phyloP scores from a whole-genome alignment of 23 tunicate species.

The Styela clava region DNA sequence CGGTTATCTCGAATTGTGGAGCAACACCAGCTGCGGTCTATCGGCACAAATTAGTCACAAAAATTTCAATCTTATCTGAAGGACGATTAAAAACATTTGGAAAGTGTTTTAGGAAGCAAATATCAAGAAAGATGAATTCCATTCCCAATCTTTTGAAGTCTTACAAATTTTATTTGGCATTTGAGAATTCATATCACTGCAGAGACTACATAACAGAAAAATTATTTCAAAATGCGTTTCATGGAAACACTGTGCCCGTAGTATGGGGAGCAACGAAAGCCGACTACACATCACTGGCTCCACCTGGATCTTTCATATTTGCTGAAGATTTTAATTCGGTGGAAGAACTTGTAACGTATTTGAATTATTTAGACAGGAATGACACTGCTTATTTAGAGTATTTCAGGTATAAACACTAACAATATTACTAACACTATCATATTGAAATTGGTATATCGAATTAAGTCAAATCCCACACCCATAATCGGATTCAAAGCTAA shows the following conservation, averaged over 20 bases:
- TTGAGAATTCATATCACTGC: slow-evolving; percentile 28
- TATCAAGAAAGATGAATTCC: background rate
- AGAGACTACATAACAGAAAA: slow-evolving; percentile 21
- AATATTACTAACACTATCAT: background rate
- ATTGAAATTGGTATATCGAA: background rate
- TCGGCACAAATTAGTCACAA: background rate
- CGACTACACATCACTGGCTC: background rate
- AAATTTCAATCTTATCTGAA: background rate
- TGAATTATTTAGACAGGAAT: background rate
- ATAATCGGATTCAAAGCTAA: background rate
- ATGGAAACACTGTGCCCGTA: background rate
- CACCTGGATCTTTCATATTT: background rate
- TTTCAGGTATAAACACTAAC: slow-evolving; percentile 13
- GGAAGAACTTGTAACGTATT: background rate
- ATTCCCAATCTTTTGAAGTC: background rate
- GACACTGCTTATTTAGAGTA: background rate
- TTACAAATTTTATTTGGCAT: slow-evolving; percentile 32
- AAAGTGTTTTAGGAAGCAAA: background rate
- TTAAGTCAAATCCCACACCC: background rate
- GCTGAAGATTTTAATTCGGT: background rate
- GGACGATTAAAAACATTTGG: background rate
- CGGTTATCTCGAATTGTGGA: background rate
- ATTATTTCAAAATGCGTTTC: background rate
- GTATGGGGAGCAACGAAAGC: background rate
- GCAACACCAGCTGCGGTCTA: background rate